phyloP scores from a whole-genome alignment of 2,888 invertebrate genomes.

The Venustoraphidia nigricollis region DNA sequence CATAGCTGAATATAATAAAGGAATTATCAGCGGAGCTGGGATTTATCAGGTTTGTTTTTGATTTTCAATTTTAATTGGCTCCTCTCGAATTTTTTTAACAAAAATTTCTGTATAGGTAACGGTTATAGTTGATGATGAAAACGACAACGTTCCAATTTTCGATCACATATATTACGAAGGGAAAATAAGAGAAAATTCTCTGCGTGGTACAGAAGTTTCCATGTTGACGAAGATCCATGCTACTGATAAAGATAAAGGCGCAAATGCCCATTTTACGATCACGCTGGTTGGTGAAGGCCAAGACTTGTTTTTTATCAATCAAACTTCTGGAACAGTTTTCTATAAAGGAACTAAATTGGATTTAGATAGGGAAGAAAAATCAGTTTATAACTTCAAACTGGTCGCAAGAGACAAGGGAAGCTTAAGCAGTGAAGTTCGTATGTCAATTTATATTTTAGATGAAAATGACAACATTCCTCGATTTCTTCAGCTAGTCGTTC shows the following conservation, averaged over 20 bases:
- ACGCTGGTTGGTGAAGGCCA: slow-evolving; percentile 60
- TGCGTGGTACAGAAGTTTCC: slow-evolving; percentile 49
- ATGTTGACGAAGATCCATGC: slow-evolving; percentile 53
- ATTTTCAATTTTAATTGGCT: background rate
- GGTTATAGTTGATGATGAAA: slow-evolving; percentile 69
- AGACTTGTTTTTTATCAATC: slow-evolving; percentile 54
- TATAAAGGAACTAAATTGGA: slow-evolving; percentile 31
- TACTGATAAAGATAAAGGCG: slow-evolving; percentile 52
- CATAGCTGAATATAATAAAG: slow-evolving; percentile 61
- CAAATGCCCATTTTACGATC: slow-evolving; percentile 52
- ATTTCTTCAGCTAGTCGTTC: slow-evolving; percentile 54
- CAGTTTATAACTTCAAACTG: slow-evolving; percentile 49
- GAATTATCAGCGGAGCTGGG: slow-evolving; percentile 47
- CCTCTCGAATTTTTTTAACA: background rate
- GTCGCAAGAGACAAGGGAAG: slow-evolving; percentile 66
- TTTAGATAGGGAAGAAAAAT: slow-evolving; percentile 61
- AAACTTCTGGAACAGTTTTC: slow-evolving; percentile 41
- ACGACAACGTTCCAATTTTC: slow-evolving; percentile 76
- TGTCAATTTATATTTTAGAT: slow-evolving; percentile 57
- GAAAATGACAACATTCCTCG: slow-evolving; percentile 68
- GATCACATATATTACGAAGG: slow-evolving; percentile 57
- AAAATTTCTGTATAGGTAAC: slow-evolving; percentile 30
- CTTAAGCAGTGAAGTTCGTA: slow-evolving; percentile 52
- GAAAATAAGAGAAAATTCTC: slow-evolving; percentile 61
- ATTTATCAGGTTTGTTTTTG: slow-evolving; percentile 48